A percentile compares a stretch with the other conserved stretches of the same genome.
phyloP scores from a whole-genome alignment of 1,140 invertebrate genomes.

The Eueides isabella region DNA sequence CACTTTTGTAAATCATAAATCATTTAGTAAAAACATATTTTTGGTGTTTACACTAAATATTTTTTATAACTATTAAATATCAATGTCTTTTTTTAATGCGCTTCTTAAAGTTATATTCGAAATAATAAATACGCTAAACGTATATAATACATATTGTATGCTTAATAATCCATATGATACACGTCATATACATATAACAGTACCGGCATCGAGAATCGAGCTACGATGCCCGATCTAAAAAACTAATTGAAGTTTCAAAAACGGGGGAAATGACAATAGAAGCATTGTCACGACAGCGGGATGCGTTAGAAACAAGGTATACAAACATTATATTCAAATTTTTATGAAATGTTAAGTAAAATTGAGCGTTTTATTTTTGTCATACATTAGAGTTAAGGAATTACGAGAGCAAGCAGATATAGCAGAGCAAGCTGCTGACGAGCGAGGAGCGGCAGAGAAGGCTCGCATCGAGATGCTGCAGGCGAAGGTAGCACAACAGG shows the following conservation, averaged over 20 bases:
- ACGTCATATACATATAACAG: conserved; percentile 41
- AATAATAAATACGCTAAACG: neutral
- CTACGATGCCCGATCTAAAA: conserved; percentile 66
- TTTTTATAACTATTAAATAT: neutral
- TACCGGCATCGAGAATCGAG: conserved; percentile 66
- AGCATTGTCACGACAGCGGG: conserved; percentile 60
- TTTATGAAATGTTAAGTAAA: neutral
- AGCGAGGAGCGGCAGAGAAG: conserved; percentile 44
- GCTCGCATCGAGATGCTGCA: conserved; percentile 52
- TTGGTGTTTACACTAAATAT: neutral
- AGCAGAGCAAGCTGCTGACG: conserved; percentile 44
- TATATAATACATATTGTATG: too few relatives aligned
- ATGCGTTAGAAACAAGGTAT: conserved; percentile 69
- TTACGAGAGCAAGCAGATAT: conserved; percentile 55
- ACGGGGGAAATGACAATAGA: conserved; percentile 71
- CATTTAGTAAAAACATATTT: neutral
- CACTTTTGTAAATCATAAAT: neutral
- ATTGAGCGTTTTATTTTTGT: neutral
- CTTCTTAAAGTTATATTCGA: neutral
- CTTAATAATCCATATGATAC: neutral
- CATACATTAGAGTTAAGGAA: conserved; percentile 60
- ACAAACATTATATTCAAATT: conserved; percentile 8
- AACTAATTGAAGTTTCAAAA: conserved; percentile 69
- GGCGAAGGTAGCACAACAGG: conserved; percentile 71
- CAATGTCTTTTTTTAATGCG: neutral